A percentile compares a stretch with the other conserved stretches of the same genome.
These are phyloP conservation scores for Brevimyrus niger DNA, from an alignment of 2,113 vertebrate species.

Conservation along the genomic window DNA sequence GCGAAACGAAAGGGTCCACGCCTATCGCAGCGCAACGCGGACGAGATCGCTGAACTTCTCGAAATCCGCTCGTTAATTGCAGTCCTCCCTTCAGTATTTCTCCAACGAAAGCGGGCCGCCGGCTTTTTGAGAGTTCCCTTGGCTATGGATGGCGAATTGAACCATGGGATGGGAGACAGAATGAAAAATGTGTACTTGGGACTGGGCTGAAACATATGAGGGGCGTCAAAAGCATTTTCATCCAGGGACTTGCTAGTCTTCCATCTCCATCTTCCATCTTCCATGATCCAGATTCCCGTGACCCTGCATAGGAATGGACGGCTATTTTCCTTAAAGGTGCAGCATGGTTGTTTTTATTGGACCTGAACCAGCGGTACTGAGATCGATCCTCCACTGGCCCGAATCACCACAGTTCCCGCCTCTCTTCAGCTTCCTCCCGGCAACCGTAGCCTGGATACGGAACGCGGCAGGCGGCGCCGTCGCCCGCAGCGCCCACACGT, in stretches of 20 bases:
- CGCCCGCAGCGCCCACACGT: neutral
- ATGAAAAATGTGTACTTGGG: neutral
- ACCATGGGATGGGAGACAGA: neutral
- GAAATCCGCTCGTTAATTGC: constrained; percentile 9
- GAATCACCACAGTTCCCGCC: neutral
- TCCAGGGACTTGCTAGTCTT: neutral
- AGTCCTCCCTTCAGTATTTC: constrained; percentile 36
- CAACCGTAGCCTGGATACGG: neutral
- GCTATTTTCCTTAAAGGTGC: neutral
- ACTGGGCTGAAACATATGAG: neutral
- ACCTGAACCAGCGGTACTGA: neutral
- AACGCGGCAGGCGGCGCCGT: neutral
- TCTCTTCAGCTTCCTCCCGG: neutral
- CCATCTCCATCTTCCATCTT: neutral
- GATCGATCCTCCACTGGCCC: neutral
- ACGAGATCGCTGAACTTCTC: constrained; percentile 18
- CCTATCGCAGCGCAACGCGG: constrained; percentile 40
- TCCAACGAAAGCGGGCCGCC: constrained; percentile 25
- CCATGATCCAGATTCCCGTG: neutral
- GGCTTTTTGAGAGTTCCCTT: neutral
- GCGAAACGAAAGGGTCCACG: constrained; percentile 31
- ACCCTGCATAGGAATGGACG: neutral
- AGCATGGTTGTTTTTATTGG: neutral
- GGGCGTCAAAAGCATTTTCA: neutral
- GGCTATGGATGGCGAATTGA: neutral